A percentile compares a stretch with the other conserved stretches of the same genome.
These are phyloP conservation scores for Cetonia aurata DNA, from an alignment of 2,888 invertebrate species.

Conservation along the genomic window DNA sequence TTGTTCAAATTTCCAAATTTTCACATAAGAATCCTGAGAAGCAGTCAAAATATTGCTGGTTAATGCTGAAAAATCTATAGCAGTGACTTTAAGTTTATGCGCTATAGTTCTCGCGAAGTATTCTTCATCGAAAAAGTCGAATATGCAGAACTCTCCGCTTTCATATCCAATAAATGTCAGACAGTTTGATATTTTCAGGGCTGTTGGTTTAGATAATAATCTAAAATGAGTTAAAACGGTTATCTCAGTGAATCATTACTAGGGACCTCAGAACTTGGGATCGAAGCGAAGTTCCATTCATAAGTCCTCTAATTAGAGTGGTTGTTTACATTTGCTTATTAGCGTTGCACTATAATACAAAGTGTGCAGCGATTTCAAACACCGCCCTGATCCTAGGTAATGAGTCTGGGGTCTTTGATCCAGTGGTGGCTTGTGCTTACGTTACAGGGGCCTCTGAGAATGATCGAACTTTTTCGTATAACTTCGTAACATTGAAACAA, in stretches of 20 bases:
- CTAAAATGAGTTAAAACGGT: slow-evolving; percentile 40
- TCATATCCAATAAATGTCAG: slow-evolving; percentile 55
- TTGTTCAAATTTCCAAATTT: slow-evolving; percentile 54
- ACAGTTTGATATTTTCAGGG: slow-evolving; percentile 52
- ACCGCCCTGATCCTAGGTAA: too few species aligned
- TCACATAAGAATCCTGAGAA: slow-evolving; percentile 54
- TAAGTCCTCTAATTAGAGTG: too few species aligned
- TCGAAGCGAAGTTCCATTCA: too few species aligned
- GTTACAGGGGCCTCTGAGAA: too few species aligned
- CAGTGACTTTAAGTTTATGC: slow-evolving; percentile 55
- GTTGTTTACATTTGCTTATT: too few species aligned
- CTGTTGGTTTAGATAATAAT: slow-evolving; percentile 51
- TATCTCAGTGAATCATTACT: not conserved
- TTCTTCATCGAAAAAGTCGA: slow-evolving; percentile 53
- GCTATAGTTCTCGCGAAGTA: slow-evolving; percentile 49
- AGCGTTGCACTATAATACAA: too few species aligned
- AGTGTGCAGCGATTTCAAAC: too few species aligned
- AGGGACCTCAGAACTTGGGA: too few species aligned
- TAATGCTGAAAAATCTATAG: slow-evolving; percentile 54
- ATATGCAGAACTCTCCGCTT: slow-evolving; percentile 56
- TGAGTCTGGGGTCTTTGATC: too few species aligned
- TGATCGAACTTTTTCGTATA: too few species aligned
- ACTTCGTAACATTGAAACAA: too few species aligned
- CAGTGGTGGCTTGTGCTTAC: too few species aligned
- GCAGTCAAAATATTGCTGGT: slow-evolving; percentile 52